Base-by-base conservation (phyloP, 1,140 invertebrate species). In the Melanaphis sacchari region DNA sequence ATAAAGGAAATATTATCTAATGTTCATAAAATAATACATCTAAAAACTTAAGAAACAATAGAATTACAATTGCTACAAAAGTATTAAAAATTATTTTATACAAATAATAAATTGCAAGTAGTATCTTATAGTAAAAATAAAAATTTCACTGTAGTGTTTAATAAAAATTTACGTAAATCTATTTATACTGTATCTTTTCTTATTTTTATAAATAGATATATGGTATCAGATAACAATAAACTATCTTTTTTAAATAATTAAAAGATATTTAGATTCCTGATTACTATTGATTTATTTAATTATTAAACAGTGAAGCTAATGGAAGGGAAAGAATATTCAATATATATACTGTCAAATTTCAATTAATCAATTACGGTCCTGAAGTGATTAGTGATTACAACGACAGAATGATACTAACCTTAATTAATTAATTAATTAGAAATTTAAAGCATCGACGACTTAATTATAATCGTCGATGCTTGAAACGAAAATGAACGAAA, bases 381-480 rank as follows among this genome's bases (percentile, higher is more conserved):
- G 59, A 4, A 76, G 59, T 76, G 59, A 76, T 76, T 76, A 76
- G 59, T 66, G 31, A 66, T 76, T 76, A 76, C 11, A 15, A n/a
- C 31, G 31, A n/a, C 59, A 76, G 31, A n/a, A 18, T 76, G 59
- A 76, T 76, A 76, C 15, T n/a, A 76, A n/a, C 59, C 59, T n/a
- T n/a, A 76, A n/a, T n/a, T 66, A 66, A 66, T 66, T 66, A 66
- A 66, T 66, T 76, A 76, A n/a, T n/a, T n/a, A 76, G 15, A 76
- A 76, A 76, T 21, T 7, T 8, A 18, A 76, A n/a, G 59, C 54
- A 76, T 76, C 59, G 5, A 76, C 31, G 59, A 76, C n/a, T 18
- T 76, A 36, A 76, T n/a, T 76, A n/a, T n/a, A n/a, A n/a, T n/a
- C n/a, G n/a, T n/a, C n/a, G n/a, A n/a, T n/a, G n/a, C n/a, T n/a